Conservation (phyloP, 2,113 vertebrate genomes). For the Dicerorhinus sumatrensis region DNA sequence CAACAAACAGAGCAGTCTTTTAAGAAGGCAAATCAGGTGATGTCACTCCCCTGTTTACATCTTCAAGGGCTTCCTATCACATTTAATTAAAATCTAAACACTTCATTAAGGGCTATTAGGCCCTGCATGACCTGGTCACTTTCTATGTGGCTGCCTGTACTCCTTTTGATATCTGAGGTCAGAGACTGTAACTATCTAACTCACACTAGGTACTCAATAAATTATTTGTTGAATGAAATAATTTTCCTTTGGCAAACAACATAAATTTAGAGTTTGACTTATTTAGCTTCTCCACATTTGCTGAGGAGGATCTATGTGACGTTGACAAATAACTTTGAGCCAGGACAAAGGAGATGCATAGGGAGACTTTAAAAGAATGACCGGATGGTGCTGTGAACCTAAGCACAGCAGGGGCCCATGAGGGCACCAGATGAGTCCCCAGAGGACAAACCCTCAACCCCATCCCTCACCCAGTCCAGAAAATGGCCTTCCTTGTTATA, state of each 20-base stretch:
- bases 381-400: not conserved
- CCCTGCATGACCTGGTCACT: not conserved
- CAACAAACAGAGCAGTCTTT: not conserved
- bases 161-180: not conserved
- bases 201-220: not conserved
- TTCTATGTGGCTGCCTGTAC: not conserved
- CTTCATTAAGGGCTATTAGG: not conserved
- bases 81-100: conserved; percentile 21
- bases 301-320: not conserved
- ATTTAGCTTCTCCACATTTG: not conserved
- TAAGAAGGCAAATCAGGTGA: not conserved
- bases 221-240: not conserved
- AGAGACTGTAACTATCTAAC: not conserved
- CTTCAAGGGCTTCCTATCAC: not conserved
- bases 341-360: fast-evolving
- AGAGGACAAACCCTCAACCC: not conserved
- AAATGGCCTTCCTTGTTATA: not conserved
- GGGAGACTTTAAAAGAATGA: not conserved
- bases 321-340: not conserved
- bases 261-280: not conserved
- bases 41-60: not conserved
- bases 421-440: not conserved
- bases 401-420: not conserved
- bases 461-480: not conserved
- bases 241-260: not conserved